Base-by-base conservation (phyloP, 1,140 invertebrate genomes). In the Mactra quadrangularis region DNA sequence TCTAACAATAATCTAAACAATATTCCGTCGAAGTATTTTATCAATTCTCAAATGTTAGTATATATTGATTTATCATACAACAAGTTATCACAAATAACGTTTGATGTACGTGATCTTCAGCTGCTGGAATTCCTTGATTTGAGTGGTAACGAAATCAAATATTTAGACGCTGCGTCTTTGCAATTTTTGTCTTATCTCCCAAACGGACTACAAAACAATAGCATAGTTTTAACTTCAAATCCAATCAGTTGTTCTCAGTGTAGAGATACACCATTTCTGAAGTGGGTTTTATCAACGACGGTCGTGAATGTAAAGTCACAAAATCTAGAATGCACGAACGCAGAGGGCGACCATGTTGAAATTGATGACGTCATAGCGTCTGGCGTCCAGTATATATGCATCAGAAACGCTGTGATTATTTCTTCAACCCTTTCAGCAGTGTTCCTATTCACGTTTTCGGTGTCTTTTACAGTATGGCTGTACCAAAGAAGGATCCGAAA, bases 171-270 rank as follows among this genome's bases (percentile, higher is more conserved):
- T 25, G 31, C 27, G 1, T 68, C 64, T 17, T 47, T 50, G 13
- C 0, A 19, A 29, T 15, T 27, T n/a, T 50, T 68, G 22, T 47
- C 47, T 50, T 6, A 11, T 31, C 31, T 68, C 22, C 2, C 11
- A 7, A 1, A 4, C 3, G n/a, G 6, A 6, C 3, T 27, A 25
- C 25, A 31, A 50, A 31, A 0, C 17, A 19, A 1, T 52, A 3
- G 0, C 3, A 13, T 68, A 4, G 29, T 68, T 1, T 68, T 68
- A 13, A 68, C 25, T 3, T 31, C 25, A 3, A 68, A 68, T 50
- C 64, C 64, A 9, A 27, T 68, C n/a, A 47, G 22, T 0, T 68
- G 41, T 25, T 50, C 64, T 17, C 6, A 45, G 31, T 68, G 64
- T 19, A 17, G 15, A n/a, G 19, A n/a, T n/a, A 47, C 3, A 45